Conservation (phyloP, 2,888 invertebrate species). For the Aleiodes leptofemur region DNA sequence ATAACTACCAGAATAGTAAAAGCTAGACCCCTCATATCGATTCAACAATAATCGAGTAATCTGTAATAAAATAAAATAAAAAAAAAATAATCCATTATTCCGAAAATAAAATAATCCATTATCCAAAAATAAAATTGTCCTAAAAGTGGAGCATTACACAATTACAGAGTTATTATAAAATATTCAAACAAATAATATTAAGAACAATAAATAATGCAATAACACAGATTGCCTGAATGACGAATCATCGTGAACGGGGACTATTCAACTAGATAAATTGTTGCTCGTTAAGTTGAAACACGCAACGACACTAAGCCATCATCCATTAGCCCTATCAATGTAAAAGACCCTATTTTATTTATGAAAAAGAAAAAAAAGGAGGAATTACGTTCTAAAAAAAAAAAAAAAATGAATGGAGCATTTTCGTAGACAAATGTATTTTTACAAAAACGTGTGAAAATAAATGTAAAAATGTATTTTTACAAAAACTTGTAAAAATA, state of each 20-base stretch:
- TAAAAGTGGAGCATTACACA: background rate
- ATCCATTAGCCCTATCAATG: background rate
- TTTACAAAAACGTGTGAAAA: too few species aligned
- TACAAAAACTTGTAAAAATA: too few species aligned
- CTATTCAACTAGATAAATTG: conserved; percentile 49
- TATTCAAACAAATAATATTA: background rate
- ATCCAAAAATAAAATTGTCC: background rate
- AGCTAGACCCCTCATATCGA: conserved; percentile 53
- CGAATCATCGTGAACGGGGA: conserved; percentile 35
- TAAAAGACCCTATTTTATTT: background rate
- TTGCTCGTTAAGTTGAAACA: conserved; percentile 42
- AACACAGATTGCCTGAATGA: conserved; percentile 8
- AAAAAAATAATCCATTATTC: too few species aligned
- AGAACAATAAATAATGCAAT: conserved; percentile 9
- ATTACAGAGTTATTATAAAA: background rate
- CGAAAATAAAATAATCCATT: background rate
- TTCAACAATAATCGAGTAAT: conserved; percentile 26
- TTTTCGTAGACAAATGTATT: too few species aligned
- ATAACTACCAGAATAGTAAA: conserved; percentile 49
- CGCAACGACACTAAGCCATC: conserved; percentile 14
- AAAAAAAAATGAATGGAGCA: too few species aligned
- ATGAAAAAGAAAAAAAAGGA: background rate
- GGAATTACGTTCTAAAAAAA: too few species aligned
- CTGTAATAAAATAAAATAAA: background rate
- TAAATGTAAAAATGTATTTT: too few species aligned